Base-by-base conservation (phyloP, 2,888 invertebrate species). In the Cantharis flavilabris region DNA sequence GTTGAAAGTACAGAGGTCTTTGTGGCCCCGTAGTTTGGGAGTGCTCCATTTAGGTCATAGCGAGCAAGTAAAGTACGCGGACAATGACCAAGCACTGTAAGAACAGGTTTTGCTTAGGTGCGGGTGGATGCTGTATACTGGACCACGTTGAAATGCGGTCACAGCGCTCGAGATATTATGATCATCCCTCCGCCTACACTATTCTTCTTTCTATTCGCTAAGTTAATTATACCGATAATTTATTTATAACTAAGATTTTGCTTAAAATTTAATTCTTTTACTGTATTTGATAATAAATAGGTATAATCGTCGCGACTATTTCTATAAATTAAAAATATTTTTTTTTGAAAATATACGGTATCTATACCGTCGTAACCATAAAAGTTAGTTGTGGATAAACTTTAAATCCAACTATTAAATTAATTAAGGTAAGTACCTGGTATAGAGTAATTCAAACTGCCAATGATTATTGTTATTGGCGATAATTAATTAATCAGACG, bases 61-160 rank as follows among this genome's bases (percentile, higher is more conserved):
- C 79, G 82, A 85, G 84, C 86, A 85, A 86, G 86, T 86, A 86
- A 85, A 82, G 86, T 86, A 80, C 85, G 84, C 86, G 86, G 85
- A 85, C 85, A 86, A 85, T 85, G 86, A 84, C 84, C 84, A 85
- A 84, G 83, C 83, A 80, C 80, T 79, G 84, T 86, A 86, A 86
- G 86, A 86, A 86, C 86, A 86, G 86, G 86, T 86, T 86, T 86
- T 81, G 83, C 85, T 85, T 84, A 85, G 86, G 86, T 86, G 86
- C 86, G 86, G 86, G 86, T 86, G 86, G 86, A 86, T 85, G 84
- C 79, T 83, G 82, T 80, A 20, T 20, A 78, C 80, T 82, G 83
- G 83, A 83, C 83, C 83, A 83, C 80, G 83, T 82, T 83, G 83
- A 83, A 83, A 83, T 83, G 83, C 83, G 81, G 82, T 82, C 81